A percentile compares a stretch with the other conserved stretches of the same genome.
phyloP scores from a whole-genome alignment of 2,113 vertebrate species.

The Oceanites oceanicus region DNA sequence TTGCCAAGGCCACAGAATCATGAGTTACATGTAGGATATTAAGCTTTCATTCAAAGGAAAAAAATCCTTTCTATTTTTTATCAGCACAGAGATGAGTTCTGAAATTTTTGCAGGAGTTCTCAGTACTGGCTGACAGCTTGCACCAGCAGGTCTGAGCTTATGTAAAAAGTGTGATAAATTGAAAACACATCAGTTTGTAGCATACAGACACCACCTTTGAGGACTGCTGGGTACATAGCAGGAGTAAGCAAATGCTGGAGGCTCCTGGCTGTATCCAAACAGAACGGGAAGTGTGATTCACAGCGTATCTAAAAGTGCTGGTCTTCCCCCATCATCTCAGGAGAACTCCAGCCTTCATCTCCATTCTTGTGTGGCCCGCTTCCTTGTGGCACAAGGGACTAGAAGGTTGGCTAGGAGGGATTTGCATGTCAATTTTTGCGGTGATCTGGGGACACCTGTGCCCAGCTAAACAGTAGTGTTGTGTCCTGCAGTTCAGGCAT shows the following conservation, averaged over 20 bases:
- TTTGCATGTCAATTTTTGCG: accelerated
- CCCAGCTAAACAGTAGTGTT: not conserved
- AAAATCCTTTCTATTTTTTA: not conserved
- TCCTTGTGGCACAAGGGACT: not conserved
- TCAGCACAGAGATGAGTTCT: not conserved
- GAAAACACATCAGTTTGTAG: not conserved
- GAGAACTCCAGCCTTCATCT: not conserved
- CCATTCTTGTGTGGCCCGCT: not conserved
- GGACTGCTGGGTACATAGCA: not conserved
- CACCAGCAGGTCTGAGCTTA: not conserved
- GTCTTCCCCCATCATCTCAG: not conserved
- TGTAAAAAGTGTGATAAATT: not conserved
- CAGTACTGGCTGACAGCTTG: not conserved
- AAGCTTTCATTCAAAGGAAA: not conserved
- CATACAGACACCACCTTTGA: not conserved
- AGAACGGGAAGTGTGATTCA: not conserved
- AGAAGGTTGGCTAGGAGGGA: not conserved
- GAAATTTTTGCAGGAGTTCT: not conserved
- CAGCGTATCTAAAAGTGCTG: not conserved
- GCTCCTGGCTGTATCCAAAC: not conserved
- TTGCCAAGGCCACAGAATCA: not conserved
- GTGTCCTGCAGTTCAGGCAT: not conserved
- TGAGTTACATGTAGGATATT: not conserved
- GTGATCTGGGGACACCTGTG: not conserved
- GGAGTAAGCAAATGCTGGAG: not conserved